Conservation (phyloP, 2,888 invertebrate genomes). For the Liopterus haemorrhoidalis region DNA sequence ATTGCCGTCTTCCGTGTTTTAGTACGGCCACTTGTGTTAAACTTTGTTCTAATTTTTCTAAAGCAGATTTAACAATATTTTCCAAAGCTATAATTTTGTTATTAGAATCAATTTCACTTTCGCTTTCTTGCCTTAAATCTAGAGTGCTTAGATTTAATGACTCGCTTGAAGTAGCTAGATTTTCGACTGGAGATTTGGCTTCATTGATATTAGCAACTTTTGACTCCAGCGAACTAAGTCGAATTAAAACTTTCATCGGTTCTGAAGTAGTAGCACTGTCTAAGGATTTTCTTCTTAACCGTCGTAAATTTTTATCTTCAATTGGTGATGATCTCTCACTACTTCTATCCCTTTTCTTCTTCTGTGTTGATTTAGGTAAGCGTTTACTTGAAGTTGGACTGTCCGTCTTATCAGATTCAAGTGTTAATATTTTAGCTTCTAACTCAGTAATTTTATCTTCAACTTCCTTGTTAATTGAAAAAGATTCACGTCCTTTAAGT, state of each 20-base stretch:
- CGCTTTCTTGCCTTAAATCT: conserved; percentile 42
- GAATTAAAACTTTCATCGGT: conserved; percentile 72
- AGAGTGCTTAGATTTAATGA: conserved; percentile 49
- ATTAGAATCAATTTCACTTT: conserved; percentile 50
- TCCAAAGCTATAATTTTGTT: conserved; percentile 39
- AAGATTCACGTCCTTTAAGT: conserved; percentile 68
- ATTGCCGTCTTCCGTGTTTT: conserved; percentile 57
- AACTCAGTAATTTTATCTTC: conserved; percentile 78
- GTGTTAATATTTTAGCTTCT: conserved; percentile 66
- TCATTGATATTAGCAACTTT: conserved; percentile 61
- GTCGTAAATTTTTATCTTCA: conserved; percentile 50
- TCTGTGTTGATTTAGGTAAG: conserved; percentile 31
- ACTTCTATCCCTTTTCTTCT: conserved; percentile 46
- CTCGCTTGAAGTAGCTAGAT: conserved; percentile 53
- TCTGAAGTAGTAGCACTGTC: conserved; percentile 74
- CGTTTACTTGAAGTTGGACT: conserved; percentile 37
- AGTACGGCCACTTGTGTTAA: conserved; percentile 58
- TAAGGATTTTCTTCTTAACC: conserved; percentile 66
- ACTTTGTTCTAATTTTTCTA: conserved; percentile 63
- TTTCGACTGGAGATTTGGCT: conserved; percentile 32
- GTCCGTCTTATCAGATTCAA: conserved; percentile 51
- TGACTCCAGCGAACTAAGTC: conserved; percentile 70
- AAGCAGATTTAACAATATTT: conserved; percentile 56
- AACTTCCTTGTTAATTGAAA: conserved; percentile 74
- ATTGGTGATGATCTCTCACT: conserved; percentile 40